Conservation (phyloP, 1,140 invertebrate species). For the Formica selysi region DNA sequence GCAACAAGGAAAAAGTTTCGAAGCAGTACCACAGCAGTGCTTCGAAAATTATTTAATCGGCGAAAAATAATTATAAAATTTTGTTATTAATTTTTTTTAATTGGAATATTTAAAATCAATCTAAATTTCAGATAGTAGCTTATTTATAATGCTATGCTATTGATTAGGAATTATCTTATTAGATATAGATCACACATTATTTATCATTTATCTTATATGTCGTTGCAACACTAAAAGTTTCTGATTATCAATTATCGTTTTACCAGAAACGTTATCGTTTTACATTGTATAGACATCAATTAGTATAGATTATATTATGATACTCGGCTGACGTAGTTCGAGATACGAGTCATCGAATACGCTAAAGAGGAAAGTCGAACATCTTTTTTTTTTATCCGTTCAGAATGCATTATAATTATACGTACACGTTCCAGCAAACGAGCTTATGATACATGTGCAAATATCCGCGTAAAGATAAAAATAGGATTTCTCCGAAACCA, state of each 20-base stretch:
- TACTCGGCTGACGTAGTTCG: neutral
- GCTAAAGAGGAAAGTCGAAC: neutral
- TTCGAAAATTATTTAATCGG: neutral
- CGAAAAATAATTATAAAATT: conserved; percentile 9
- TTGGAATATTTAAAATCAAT: neutral
- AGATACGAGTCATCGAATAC: conserved; percentile 17
- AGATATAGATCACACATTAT: conserved; percentile 22
- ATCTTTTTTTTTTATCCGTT: conserved; percentile 2
- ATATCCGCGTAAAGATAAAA: conserved; percentile 56
- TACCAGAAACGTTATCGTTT: neutral
- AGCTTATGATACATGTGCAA: neutral
- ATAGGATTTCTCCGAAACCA: conserved; percentile 69
- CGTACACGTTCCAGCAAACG: conserved; percentile 39
- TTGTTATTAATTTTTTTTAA: neutral
- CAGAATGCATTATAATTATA: conserved; percentile 52
- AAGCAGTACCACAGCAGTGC: neutral
- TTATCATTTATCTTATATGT: conserved; percentile 12
- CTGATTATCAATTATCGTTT: neutral
- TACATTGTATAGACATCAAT: conserved; percentile 21
- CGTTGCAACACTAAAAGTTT: neutral
- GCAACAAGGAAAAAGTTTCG: neutral
- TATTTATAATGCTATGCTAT: conserved; percentile 18
- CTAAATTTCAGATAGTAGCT: neutral
- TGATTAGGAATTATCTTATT: neutral
- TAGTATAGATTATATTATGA: neutral